Percentiles rank a stretch among this genome's conserved stretches.
phyloP scores from a whole-genome alignment of 92 coral and sea anemone species.

The Heliopora coerulea region DNA sequence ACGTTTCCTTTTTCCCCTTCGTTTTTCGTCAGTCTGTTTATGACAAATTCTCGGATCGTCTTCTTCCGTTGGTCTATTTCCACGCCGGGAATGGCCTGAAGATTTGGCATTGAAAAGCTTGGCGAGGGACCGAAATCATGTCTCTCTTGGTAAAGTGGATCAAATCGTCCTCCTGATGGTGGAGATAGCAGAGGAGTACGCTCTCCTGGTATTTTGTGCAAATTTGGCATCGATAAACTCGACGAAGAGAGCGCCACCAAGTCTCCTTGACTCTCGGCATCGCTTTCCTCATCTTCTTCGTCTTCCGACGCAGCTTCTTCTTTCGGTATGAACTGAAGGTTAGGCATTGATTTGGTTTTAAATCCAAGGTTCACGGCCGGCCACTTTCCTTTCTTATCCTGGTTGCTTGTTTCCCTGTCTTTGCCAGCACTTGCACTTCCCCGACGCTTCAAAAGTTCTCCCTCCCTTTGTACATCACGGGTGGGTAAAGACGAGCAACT shows the following conservation, averaged over 20 bases:
- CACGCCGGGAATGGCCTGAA: slow-evolving; percentile 14
- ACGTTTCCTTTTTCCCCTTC: slow-evolving; percentile 5
- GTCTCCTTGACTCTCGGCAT: slow-evolving; percentile 44
- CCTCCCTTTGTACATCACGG: slow-evolving; percentile 5
- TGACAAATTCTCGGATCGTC: slow-evolving; percentile 35
- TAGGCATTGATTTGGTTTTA: slow-evolving; percentile 42
- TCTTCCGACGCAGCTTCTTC: slow-evolving; percentile 14
- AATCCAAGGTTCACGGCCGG: slow-evolving; percentile 32
- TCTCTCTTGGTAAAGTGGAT: slow-evolving; percentile 12
- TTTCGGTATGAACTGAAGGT: slow-evolving; percentile 33
- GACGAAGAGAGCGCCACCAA: slow-evolving; percentile 26
- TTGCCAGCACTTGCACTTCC: not conserved
- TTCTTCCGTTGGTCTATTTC: slow-evolving; percentile 26
- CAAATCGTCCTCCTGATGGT: slow-evolving; percentile 14
- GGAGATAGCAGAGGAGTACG: slow-evolving; percentile 15
- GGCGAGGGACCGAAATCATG: slow-evolving; percentile 9
- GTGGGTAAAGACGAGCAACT: slow-evolving; percentile 27
- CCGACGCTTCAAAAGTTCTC: slow-evolving; percentile 18
- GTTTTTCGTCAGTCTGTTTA: slow-evolving; percentile 9
- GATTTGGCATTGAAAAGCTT: slow-evolving; percentile 35
- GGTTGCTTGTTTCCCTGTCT: not conserved
- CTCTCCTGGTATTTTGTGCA: slow-evolving; percentile 22
- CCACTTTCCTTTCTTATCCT: slow-evolving; percentile 10
- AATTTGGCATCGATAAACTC: slow-evolving; percentile 35
- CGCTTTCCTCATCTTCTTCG: slow-evolving; percentile 33